Percentiles rank a stretch among this genome's conserved stretches.
Evolutionary conservation across 1,140 invertebrate genomes (phyloP).

Genomic region (Bombyx mori): DNA sequence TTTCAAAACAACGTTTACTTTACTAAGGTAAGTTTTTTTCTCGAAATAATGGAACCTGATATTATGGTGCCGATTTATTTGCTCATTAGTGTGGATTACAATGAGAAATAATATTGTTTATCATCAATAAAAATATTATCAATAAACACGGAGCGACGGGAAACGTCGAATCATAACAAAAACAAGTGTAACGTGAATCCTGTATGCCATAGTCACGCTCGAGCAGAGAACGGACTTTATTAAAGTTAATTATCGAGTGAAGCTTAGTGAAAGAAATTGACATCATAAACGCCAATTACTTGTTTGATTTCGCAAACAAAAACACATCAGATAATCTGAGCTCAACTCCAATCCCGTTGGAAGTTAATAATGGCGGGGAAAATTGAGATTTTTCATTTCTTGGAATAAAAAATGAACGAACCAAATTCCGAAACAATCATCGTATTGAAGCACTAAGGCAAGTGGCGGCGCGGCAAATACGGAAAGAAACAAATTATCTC

Average conservation of each 20-base stretch:
- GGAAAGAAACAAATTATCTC: slow-evolving; percentile 62
- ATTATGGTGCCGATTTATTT: too few relatives aligned
- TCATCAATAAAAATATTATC: background rate
- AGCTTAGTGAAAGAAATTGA: slow-evolving; percentile 5
- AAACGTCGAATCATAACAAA: slow-evolving; percentile 8
- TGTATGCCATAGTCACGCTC: slow-evolving; percentile 19
- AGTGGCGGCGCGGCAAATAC: slow-evolving; percentile 39
- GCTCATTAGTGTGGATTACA: background rate
- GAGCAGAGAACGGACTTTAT: slow-evolving; percentile 6
- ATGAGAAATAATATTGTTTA: background rate
- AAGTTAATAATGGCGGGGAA: slow-evolving; percentile 19
- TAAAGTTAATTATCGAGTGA: slow-evolving; percentile 10
- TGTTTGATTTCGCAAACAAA: slow-evolving; percentile 12
- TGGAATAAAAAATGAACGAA: slow-evolving; percentile 18
- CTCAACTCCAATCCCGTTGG: slow-evolving; percentile 15
- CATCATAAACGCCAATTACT: slow-evolving; percentile 5
- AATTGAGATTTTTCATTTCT: slow-evolving; percentile 39
- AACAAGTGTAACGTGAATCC: slow-evolving; percentile 18
- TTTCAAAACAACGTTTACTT: too few relatives aligned
- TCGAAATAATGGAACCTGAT: too few relatives aligned
- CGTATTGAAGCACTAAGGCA: slow-evolving; percentile 47
- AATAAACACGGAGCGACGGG: background rate
- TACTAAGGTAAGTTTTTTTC: too few relatives aligned
- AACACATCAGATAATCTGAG: slow-evolving; percentile 21
- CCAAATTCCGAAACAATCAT: slow-evolving; percentile 49